Percentiles rank a stretch among this genome's conserved stretches.
Evolutionary conservation across 2,888 invertebrate genomes (phyloP).

Genomic region (Metallyticus violacea): DNA sequence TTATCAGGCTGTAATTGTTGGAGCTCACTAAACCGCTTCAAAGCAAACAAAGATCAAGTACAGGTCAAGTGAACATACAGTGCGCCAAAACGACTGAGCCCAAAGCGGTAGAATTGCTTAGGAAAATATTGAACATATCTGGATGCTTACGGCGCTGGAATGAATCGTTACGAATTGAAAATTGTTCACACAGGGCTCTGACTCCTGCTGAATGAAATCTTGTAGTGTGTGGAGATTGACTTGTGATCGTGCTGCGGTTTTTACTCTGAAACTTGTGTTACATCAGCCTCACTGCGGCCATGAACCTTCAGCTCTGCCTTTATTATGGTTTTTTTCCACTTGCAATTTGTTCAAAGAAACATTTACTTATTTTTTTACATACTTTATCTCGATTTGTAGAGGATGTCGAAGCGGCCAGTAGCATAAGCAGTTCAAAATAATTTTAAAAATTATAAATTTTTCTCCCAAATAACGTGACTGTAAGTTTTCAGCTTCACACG

Average conservation of each 20-base stretch:
- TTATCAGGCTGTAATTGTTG: too few relatives aligned
- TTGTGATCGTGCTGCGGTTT: not conserved
- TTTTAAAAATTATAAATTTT: too few relatives aligned
- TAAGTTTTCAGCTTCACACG: too few relatives aligned
- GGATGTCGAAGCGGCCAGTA: too few relatives aligned
- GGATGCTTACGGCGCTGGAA: not conserved
- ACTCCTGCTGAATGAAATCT: not conserved
- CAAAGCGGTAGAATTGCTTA: not conserved
- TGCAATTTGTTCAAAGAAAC: not conserved
- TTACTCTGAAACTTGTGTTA: not conserved
- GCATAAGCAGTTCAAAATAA: too few relatives aligned
- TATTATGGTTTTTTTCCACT: not conserved
- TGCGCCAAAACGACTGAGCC: too few relatives aligned
- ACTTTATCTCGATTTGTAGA: too few relatives aligned
- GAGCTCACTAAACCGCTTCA: too few relatives aligned
- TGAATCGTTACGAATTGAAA: not conserved
- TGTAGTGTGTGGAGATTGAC: not conserved
- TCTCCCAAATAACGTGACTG: too few relatives aligned
- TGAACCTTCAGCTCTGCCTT: not conserved
- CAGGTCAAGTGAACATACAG: too few relatives aligned
- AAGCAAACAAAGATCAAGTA: too few relatives aligned
- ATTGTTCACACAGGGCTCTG: not conserved
- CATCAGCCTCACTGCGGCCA: not conserved
- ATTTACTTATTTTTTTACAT: too few relatives aligned
- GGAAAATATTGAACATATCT: not conserved